Conservation (phyloP, 2,888 invertebrate genomes). For the Brachypalpus laphriformis region DNA sequence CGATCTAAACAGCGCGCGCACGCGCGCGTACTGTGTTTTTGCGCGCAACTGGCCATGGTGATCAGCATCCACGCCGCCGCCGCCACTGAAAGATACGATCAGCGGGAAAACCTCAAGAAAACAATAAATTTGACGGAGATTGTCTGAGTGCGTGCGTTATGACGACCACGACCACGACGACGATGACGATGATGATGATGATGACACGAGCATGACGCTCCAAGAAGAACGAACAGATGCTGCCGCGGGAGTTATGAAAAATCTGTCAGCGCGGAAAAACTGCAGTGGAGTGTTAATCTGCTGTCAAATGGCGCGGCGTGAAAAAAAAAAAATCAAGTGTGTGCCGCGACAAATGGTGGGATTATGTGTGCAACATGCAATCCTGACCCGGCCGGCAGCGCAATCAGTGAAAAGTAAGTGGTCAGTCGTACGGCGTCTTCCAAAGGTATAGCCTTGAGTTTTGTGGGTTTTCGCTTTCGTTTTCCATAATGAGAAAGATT, state of each 20-base stretch:
- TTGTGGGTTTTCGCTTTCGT: slow-evolving; percentile 50
- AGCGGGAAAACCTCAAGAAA: slow-evolving; percentile 22
- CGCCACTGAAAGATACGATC: slow-evolving; percentile 50
- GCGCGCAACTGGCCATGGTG: not conserved
- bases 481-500: slow-evolving; percentile 55
- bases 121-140: slow-evolving; percentile 64
- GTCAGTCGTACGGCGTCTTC: not conserved
- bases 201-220: slow-evolving; percentile 52
- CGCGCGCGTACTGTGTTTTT: slow-evolving; percentile 26
- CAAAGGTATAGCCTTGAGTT: slow-evolving; percentile 45
- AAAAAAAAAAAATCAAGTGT: slow-evolving; percentile 4
- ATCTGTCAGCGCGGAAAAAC: slow-evolving; percentile 54
- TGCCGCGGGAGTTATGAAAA: slow-evolving; percentile 40
- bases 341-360: slow-evolving; percentile 53
- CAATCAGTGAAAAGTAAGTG: slow-evolving; percentile 46
- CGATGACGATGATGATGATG: slow-evolving; percentile 29
- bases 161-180: slow-evolving; percentile 39
- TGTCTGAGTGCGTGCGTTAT: slow-evolving; percentile 68
- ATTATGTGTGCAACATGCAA: slow-evolving; percentile 63
- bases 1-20: slow-evolving; percentile 28
- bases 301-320: slow-evolving; percentile 44
- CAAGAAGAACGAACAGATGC: slow-evolving; percentile 52
- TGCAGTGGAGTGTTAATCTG: slow-evolving; percentile 64
- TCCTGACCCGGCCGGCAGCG: slow-evolving; percentile 41
- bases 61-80: not conserved